phyloP scores from a whole-genome alignment of 2,888 invertebrate genomes.

The Labia minor region DNA sequence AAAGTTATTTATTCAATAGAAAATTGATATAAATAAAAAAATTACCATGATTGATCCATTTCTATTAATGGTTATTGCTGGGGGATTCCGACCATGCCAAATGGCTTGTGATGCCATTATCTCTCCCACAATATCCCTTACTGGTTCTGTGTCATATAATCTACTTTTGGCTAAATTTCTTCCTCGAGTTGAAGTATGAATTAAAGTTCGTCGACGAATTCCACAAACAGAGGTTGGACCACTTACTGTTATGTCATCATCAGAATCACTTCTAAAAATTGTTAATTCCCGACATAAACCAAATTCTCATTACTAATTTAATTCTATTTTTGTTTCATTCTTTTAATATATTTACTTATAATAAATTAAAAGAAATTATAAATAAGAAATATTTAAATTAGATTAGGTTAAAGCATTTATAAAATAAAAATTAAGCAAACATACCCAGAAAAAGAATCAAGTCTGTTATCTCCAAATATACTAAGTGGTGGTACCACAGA shows the following conservation, averaged over 20 bases:
- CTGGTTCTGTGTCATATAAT: slow-evolving; percentile 15
- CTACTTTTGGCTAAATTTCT: not conserved
- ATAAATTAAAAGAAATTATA: not conserved
- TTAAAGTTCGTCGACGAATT: not conserved
- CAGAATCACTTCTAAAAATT: not conserved
- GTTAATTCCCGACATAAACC: too few species aligned
- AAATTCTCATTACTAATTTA: too few species aligned
- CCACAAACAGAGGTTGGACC: slow-evolving; percentile 15
- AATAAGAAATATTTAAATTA: not conserved
- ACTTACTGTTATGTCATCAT: not conserved
- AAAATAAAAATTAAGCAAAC: too few species aligned
- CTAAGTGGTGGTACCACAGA: not conserved
- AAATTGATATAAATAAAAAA: not conserved
- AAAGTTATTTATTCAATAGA: slow-evolving; percentile 14
- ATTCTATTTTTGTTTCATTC: too few species aligned
- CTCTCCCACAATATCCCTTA: slow-evolving; percentile 50
- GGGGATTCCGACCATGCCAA: slow-evolving; percentile 53
- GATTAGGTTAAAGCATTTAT: not conserved
- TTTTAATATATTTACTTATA: too few species aligned
- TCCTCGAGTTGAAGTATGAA: not conserved
- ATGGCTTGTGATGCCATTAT: slow-evolving; percentile 60
- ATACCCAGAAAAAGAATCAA: not conserved
- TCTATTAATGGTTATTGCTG: slow-evolving; percentile 44
- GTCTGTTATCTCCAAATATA: not conserved
- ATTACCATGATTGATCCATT: slow-evolving; percentile 40